Base-by-base conservation (phyloP, 1,140 invertebrate species). In the Onthophagus taurus region DNA sequence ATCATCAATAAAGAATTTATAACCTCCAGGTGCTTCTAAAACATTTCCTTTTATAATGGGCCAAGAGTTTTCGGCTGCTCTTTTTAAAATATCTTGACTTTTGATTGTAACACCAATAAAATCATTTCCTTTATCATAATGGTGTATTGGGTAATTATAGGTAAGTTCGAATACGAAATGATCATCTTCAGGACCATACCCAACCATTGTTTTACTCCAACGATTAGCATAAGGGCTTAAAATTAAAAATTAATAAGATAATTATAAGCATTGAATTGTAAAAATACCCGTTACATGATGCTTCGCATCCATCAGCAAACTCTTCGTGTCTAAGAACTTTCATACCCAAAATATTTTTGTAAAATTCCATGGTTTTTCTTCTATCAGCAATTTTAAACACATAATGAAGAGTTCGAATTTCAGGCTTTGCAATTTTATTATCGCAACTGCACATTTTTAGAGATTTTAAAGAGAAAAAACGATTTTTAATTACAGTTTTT, bases 141-240 rank as follows among this genome's bases (percentile, higher is more conserved):
- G 66, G 50, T 80, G 78, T 14, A 98, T 78, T 14, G 89, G 90
- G 72, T 98, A 99, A 61, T 98, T 99, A 59, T 98, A 99, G 12
- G 94, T 98, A 4, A 99, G 69, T 67, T 99, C 96, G 21, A 97
- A 72, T 3, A 96, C 94, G 77, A 98, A 99, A 67, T 97, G 87
- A 37, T 77, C 75, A 57, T 94, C 86, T 70, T 99, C 96, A 6
- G 85, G 79, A 1, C 95, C 95, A 75, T 96, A 99, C 8, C 95
- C 96, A 34, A 98, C 78, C 95, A 99, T 99, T 0, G 96, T 97
- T 71, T 99, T 99, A 59, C 90, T 96, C 96, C 96, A 99, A 52
- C 88, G 83, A 52, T 93, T 94, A 61, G 89, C 88, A 70, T 97
- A 98, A 12, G 92, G 92, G 29, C 90, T 91, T 58, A 36, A 66